phyloP scores from a whole-genome alignment of 1,140 invertebrate species.

The Bombus difficillimus region DNA sequence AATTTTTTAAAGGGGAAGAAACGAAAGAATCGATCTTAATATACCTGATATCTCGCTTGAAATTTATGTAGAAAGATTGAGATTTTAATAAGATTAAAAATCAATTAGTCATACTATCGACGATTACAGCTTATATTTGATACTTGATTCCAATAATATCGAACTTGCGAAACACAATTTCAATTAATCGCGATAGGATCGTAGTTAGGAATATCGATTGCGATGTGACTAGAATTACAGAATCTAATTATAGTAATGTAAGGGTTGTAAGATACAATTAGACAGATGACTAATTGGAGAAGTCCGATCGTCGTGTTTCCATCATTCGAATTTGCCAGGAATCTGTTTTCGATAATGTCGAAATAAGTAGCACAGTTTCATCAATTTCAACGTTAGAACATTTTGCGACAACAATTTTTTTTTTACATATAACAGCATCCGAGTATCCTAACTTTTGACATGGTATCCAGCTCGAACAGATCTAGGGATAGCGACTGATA shows the following conservation, averaged over 20 bases:
- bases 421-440: background rate
- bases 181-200: background rate
- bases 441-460: background rate
- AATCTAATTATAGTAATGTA: constrained; percentile 7
- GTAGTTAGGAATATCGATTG: background rate
- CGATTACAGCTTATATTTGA: too few species aligned
- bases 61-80: too few species aligned
- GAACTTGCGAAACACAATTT: background rate
- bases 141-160: background rate
- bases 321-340: background rate
- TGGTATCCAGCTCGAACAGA: background rate
- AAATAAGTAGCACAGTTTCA: too few species aligned
- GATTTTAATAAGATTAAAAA: background rate
- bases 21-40: background rate
- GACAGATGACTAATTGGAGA: background rate
- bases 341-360: background rate
- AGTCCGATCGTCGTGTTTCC: background rate
- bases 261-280: background rate
- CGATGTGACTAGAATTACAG: background rate
- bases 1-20: background rate
- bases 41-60: too few species aligned
- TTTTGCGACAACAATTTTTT: background rate
- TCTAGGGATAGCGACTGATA: background rate
- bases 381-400: too few species aligned
- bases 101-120: background rate